Evolutionary conservation across 2,888 invertebrate species (phyloP), one percentile per base, ranked within the genome.

Genomic region (Stictocephala bisonia): DNA sequence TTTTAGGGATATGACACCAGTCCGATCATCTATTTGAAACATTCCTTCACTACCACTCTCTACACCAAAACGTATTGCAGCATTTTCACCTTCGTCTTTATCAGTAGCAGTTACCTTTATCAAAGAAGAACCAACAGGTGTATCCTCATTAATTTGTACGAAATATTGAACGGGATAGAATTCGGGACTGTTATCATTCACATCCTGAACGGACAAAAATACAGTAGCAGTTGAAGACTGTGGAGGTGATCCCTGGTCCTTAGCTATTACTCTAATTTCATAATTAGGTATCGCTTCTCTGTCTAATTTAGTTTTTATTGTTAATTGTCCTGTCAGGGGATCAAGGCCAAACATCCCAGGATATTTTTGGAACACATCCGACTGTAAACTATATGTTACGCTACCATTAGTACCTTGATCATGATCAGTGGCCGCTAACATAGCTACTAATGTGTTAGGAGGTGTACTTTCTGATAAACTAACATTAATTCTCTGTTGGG

Each of bases 341-440:
- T 96, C 95, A 78, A 97, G 85, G 69, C 89, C 87, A 83, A 96
- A 96, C 70, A 92, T 91, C 79, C 92, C 91, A n/a, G 94, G 93
- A 83, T 95, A 95, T 80, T 90, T 89, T 80, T 91, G 89, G 77
- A 91, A 88, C 13, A 93, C 92, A 78, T 90, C 90, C 1, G 92
- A 88, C 80, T 94, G 91, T 72, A 96, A 85, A 78, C 89, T 89
- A 83, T 95, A 96, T 15, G 93, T 91, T 22, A 96, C 92, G 80
- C 94, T 95, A 31, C 96, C 96, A 85, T 96, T 96, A 4, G 95
- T 94, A 31, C 96, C 96, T 84, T 95, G 95, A 85, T 97, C 96
- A 83, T 94, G 93, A 86, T 97, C 96, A 6, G 92, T 89, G 20
- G 96, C 96, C 26, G 93, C 92, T 68, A 96, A 84, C 84, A 93